Conservation (phyloP, 2,113 vertebrate species). For the Bostrychus sinensis region DNA sequence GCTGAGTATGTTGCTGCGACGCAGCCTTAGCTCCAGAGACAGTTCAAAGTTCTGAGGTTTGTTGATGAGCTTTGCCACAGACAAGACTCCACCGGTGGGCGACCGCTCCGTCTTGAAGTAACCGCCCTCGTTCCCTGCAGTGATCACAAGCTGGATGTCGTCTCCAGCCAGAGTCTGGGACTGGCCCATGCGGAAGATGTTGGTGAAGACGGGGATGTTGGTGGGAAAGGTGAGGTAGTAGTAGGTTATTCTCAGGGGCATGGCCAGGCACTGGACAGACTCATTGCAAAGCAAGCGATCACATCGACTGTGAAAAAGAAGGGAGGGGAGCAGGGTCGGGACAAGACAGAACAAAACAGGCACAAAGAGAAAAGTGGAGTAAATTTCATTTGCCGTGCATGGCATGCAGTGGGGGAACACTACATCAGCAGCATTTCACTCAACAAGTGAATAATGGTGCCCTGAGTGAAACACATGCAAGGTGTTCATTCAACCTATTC, state of each 20-base stretch:
- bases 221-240: slow-evolving; percentile 97
- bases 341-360: slow-evolving; percentile 54
- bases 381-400: slow-evolving; percentile 70
- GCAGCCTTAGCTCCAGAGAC: slow-evolving; percentile 89
- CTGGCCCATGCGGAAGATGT: slow-evolving; percentile 98
- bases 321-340: slow-evolving; percentile 54
- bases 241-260: slow-evolving; percentile 97
- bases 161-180: slow-evolving; percentile 86
- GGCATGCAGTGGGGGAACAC: slow-evolving; percentile 74
- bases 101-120: slow-evolving; percentile 86
- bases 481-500: slow-evolving; percentile 21
- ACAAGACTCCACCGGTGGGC: slow-evolving; percentile 86
- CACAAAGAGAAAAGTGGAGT: slow-evolving; percentile 63
- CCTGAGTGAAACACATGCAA: slow-evolving; percentile 67
- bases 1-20: slow-evolving; percentile 83
- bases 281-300: slow-evolving; percentile 99
- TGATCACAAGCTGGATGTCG: slow-evolving; percentile 90
- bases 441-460: slow-evolving; percentile 44
- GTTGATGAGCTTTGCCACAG: slow-evolving; percentile 84
- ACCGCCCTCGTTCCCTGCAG: slow-evolving; percentile 88
- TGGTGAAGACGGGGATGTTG: slow-evolving; percentile 92
- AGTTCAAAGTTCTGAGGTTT: slow-evolving; percentile 90
- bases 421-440: slow-evolving; percentile 30
- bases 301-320: slow-evolving; percentile 90
- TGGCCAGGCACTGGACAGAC: slow-evolving; percentile 91